phyloP scores from a whole-genome alignment of 1,140 invertebrate genomes.

The Saccostrea echinata region DNA sequence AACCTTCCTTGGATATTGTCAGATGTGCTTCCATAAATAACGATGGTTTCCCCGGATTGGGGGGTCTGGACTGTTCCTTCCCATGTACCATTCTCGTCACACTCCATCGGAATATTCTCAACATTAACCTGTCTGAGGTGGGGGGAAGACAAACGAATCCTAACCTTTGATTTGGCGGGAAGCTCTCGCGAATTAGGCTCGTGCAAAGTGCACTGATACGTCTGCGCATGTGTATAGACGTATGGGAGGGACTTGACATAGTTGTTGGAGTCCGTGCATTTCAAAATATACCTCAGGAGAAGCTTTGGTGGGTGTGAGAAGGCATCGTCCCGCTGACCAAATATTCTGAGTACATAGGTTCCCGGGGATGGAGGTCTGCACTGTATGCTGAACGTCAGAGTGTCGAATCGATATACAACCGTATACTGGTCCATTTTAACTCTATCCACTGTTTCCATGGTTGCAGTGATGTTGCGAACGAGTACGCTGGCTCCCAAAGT shows the following conservation, averaged over 20 bases:
- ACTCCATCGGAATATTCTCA: constrained; percentile 48
- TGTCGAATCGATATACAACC: constrained; percentile 8
- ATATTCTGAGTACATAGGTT: constrained; percentile 5
- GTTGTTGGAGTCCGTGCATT: constrained; percentile 22
- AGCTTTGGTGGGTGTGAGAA: background rate
- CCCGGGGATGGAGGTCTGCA: background rate
- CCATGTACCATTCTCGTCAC: constrained; percentile 47
- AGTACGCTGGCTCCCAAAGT: constrained; percentile 10
- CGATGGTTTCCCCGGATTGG: constrained; percentile 43
- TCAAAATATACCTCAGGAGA: constrained; percentile 14
- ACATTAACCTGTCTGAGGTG: constrained; percentile 48
- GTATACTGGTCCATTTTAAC: background rate
- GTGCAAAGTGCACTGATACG: constrained; percentile 47
- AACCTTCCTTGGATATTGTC: constrained; percentile 45
- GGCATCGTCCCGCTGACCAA: constrained; percentile 9
- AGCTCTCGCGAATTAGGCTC: constrained; percentile 49
- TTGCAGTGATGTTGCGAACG: constrained; percentile 1
- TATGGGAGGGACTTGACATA: constrained; percentile 48
- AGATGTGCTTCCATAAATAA: constrained; percentile 48
- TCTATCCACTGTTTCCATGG: background rate
- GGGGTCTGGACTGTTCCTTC: constrained; percentile 44
- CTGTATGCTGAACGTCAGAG: background rate
- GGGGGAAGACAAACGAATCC: constrained; percentile 40
- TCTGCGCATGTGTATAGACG: constrained; percentile 50
- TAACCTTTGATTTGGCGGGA: constrained; percentile 44